Conservation (phyloP, 2,888 invertebrate species). For the Geophilus truncorum region DNA sequence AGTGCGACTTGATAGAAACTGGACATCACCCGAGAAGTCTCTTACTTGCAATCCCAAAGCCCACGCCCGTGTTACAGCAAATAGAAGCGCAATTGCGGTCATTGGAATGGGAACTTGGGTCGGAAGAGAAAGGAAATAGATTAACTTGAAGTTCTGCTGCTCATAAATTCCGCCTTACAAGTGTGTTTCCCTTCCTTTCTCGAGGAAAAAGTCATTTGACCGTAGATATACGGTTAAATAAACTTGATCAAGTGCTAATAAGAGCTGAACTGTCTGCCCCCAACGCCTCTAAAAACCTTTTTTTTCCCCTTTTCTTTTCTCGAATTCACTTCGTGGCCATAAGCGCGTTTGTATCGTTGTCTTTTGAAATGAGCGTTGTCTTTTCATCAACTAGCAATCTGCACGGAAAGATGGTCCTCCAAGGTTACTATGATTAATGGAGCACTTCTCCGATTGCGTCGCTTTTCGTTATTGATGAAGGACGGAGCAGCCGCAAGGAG, state of each 20-base stretch:
- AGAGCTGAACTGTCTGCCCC: not conserved
- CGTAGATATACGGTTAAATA: not conserved
- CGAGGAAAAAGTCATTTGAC: not conserved
- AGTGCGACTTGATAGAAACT: not conserved
- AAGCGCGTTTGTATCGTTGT: not conserved
- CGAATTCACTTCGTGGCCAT: not conserved
- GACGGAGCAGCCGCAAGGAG: not conserved
- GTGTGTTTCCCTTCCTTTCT: not conserved
- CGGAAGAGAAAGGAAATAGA: not conserved
- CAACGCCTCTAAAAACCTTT: not conserved
- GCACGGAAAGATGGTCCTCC: not conserved
- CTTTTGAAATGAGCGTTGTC: not conserved
- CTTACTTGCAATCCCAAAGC: not conserved
- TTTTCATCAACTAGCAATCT: not conserved
- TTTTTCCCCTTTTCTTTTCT: not conserved
- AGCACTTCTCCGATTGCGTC: not conserved
- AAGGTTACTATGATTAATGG: conserved; percentile 3
- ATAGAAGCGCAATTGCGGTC: not conserved
- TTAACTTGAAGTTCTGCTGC: not conserved
- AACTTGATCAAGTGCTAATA: not conserved
- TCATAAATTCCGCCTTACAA: not conserved
- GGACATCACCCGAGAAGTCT: not conserved
- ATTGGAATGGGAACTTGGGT: not conserved
- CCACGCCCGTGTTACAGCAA: not conserved
- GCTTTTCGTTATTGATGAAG: not conserved